Evolutionary conservation across 2,888 invertebrate species (phyloP).

Genomic region (Coleophora deauratella): DNA sequence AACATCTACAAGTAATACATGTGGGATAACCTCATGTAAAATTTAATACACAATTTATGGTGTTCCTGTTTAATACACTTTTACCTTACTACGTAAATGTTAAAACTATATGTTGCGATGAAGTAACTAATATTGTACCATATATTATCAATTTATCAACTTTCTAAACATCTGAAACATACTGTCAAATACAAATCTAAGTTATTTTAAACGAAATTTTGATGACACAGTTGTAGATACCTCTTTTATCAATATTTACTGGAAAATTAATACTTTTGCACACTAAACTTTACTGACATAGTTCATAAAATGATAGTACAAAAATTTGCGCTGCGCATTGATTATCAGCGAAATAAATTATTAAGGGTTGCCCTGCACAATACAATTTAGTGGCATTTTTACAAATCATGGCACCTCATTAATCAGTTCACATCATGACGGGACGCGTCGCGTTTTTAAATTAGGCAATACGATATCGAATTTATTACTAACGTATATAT

Average conservation of each 20-base stretch:
- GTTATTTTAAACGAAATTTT: too few relatives aligned
- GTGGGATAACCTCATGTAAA: constrained; percentile 61
- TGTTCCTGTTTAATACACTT: constrained; percentile 47
- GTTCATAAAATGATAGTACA: background rate
- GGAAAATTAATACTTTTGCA: too few relatives aligned
- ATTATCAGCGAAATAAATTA: too few relatives aligned
- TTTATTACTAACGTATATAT: too few relatives aligned
- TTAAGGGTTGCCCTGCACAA: too few relatives aligned
- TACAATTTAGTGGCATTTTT: too few relatives aligned
- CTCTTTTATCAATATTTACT: too few relatives aligned
- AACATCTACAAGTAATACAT: constrained; percentile 63
- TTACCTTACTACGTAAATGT: constrained; percentile 45
- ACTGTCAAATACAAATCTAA: background rate
- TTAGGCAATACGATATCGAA: too few relatives aligned
- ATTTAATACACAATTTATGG: constrained; percentile 45
- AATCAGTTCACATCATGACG: too few relatives aligned
- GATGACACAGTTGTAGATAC: too few relatives aligned
- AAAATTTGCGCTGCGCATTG: background rate
- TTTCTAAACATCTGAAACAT: constrained; percentile 16
- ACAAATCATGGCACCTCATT: too few relatives aligned
- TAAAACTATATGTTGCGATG: constrained; percentile 39
- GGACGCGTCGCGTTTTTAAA: too few relatives aligned
- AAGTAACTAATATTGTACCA: constrained; percentile 52
- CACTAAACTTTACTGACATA: background rate
- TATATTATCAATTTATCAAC: constrained; percentile 29